Conservation (phyloP, 2,888 invertebrate genomes). For the Cheilosia variabilis region DNA sequence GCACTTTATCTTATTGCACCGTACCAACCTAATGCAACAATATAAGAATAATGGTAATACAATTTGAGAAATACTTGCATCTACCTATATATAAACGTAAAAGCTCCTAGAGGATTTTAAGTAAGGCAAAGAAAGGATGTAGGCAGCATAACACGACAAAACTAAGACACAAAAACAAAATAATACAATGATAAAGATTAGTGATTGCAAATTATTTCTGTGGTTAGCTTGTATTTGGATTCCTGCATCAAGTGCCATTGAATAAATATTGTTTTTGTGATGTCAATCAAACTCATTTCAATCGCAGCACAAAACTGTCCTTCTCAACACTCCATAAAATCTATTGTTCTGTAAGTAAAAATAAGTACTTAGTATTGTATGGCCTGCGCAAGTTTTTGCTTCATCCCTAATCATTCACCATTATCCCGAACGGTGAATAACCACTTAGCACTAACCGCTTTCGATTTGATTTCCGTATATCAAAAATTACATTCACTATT, state of each 20-base stretch:
- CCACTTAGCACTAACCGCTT: conserved; percentile 36
- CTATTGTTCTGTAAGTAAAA: conserved; percentile 48
- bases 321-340: conserved; percentile 53
- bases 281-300: conserved; percentile 68
- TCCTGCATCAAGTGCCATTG: conserved; percentile 40
- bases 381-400: conserved; percentile 15
- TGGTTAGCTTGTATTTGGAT: conserved; percentile 2
- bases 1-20: too few species aligned
- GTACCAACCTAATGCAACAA: too few species aligned
- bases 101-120: too few species aligned
- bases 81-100: too few species aligned
- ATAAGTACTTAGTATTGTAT: conserved; percentile 38
- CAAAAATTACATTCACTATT: conserved; percentile 32
- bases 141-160: too few species aligned
- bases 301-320: conserved; percentile 30
- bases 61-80: too few species aligned
- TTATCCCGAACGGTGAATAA: conserved; percentile 1
- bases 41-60: too few species aligned
- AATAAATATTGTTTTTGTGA: conserved; percentile 62
- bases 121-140: too few species aligned
- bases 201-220: conserved; percentile 6
- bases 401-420: conserved; percentile 44
- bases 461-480: conserved; percentile 8
- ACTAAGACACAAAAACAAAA: background rate
- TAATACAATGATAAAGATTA: background rate